Evolutionary conservation across 2,888 invertebrate species (phyloP).

Genomic region (Ophion obscuratus): DNA sequence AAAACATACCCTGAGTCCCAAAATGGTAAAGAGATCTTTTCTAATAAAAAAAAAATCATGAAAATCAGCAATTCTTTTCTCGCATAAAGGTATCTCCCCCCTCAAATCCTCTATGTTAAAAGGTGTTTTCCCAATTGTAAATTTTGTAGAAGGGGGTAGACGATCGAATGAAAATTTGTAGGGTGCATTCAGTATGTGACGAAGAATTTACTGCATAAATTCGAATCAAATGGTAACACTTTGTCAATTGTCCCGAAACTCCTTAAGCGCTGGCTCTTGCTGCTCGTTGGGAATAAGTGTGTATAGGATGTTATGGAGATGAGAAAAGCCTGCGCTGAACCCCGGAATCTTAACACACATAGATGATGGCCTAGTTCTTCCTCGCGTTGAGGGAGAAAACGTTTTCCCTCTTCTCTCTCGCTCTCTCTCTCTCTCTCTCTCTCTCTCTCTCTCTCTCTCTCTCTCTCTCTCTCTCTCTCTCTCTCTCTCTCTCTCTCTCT

Average conservation of each 20-base stretch:
- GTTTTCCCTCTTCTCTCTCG: conserved; percentile 29
- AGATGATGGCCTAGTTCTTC: conserved; percentile 62
- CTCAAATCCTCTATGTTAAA: no score
- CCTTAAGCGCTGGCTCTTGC: conserved; percentile 39
- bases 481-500: conserved; percentile 34
- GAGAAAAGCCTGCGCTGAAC: conserved; percentile 51
- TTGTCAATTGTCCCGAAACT: no score
- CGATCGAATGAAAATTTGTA: no score
- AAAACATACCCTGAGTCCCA: no score
- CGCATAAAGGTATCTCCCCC: no score
- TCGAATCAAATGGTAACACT: conserved; percentile 29
- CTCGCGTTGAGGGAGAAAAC: conserved; percentile 19
- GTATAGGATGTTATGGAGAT: conserved; percentile 42
- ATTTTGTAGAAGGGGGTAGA: no score
- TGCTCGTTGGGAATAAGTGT: conserved; percentile 48
- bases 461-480: no score
- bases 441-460: not conserved
- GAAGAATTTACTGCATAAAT: conserved; percentile 25
- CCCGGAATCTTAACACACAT: conserved; percentile 51
- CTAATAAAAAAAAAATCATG: no score
- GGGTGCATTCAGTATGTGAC: not conserved
- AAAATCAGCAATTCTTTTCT: no score
- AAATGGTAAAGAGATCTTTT: no score
- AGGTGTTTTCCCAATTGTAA: no score
- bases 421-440: not conserved